phyloP scores from a whole-genome alignment of 2,888 invertebrate species.

The Cephus rjabovi region DNA sequence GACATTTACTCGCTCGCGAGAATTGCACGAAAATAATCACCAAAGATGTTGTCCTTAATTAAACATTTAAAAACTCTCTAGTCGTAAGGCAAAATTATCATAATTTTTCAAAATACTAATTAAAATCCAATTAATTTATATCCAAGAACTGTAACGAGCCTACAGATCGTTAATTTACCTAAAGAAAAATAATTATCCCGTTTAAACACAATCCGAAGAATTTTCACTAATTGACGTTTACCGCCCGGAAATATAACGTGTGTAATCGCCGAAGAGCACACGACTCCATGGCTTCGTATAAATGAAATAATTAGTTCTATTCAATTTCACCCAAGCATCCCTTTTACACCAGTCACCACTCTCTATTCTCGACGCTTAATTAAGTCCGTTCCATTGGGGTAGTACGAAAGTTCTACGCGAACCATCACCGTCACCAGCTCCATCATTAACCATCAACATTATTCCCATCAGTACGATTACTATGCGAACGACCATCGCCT shows the following conservation, averaged over 20 bases:
- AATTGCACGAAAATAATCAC: not conserved
- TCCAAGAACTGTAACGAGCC: not conserved
- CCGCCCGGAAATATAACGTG: not conserved
- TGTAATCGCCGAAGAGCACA: not conserved
- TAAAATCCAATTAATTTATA: not conserved
- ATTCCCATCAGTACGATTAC: not conserved
- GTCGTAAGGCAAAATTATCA: not conserved
- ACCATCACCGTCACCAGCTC: not conserved
- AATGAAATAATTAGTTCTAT: conserved; percentile 19
- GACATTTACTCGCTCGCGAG: not conserved
- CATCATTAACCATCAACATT: not conserved
- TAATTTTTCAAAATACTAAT: not conserved
- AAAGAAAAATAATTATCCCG: not conserved
- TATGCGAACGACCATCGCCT: not conserved
- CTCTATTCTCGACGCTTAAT: conserved; percentile 18
- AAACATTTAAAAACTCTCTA: not conserved
- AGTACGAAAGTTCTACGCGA: not conserved
- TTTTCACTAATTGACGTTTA: not conserved
- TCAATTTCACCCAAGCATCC: conserved; percentile 18
- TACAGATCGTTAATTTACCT: not conserved
- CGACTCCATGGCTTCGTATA: not conserved
- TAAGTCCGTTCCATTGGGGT: conserved; percentile 9
- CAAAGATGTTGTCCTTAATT: too few species aligned
- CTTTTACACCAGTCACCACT: conserved; percentile 2
- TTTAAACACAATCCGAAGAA: not conserved